phyloP scores from a whole-genome alignment of 2,113 vertebrate species.

The Lepus americanus region DNA sequence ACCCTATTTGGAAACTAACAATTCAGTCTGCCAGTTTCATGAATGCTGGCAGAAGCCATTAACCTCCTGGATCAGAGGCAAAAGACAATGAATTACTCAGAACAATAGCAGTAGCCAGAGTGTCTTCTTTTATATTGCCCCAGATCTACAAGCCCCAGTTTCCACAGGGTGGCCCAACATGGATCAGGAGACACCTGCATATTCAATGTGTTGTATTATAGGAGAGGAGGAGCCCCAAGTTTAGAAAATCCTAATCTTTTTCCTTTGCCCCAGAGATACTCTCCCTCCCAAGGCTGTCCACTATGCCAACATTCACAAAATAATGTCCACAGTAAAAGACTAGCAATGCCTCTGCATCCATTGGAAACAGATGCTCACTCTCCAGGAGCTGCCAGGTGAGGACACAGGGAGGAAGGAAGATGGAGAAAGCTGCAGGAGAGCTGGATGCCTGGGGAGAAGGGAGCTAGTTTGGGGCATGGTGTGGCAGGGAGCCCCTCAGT shows the following conservation, averaged over 20 bases:
- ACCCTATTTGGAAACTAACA: neutral
- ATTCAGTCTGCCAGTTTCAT: neutral
- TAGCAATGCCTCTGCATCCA: neutral
- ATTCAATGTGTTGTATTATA: neutral
- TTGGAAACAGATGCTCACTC: neutral
- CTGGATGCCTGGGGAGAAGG: neutral
- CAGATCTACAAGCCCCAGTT: neutral
- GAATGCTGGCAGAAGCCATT: conserved; percentile 1
- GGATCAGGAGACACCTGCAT: neutral
- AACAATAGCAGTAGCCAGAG: neutral
- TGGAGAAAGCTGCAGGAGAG: no score
- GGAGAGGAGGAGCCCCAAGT: neutral
- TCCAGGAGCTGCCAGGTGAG: neutral
- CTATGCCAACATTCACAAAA: neutral
- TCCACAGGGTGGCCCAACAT: neutral
- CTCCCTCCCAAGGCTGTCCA: neutral
- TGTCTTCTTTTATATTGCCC: neutral
- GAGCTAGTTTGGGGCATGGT: neutral
- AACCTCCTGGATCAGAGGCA: conserved; percentile 22
- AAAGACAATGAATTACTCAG: neutral
- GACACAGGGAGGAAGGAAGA: neutral
- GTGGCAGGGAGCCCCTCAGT: neutral
- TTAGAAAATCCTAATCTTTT: neutral
- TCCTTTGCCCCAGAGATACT: neutral
- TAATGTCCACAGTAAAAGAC: neutral